Evolutionary conservation across 2,888 invertebrate genomes (phyloP), one percentile per base, ranked within the genome.

Genomic region (Lasioglossum calceatum): DNA sequence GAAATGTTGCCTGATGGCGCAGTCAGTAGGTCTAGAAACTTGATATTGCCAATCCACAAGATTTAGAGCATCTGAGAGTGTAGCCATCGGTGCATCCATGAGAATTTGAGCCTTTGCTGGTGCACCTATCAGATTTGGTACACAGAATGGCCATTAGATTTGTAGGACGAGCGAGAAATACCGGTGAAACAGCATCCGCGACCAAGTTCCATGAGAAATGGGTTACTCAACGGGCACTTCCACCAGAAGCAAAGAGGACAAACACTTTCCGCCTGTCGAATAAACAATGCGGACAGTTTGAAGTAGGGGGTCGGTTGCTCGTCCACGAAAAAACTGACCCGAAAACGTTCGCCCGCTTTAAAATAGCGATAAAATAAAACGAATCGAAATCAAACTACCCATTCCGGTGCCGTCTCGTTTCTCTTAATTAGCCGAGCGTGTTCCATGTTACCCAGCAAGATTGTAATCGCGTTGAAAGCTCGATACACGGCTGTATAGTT

Each of bases 401-500:
- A 4, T 8, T 39, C 14, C 27, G 42, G n/a, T 32, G 7, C 32
- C 8, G 10, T 36, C 64, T 16, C 50, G 70, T 71, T 78, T 64
- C 27, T 67, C 71, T 42, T 71, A 70, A 78, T 78, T 78, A 71
- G 42, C 39, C 23, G 44, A 23, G 32, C n/a, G 32, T 36, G 10
- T 10, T 39, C 54, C 16, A 4, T 8, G 32, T 19, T 44, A 67
- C 44, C n/a, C 36, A 5, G 5, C 16, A 32, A 27, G 36, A 71
- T 54, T 23, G 42, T 27, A 78, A 78, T 78, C 71, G 23, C 42
- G 71, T n/a, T 78, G 78, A 78, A 42, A 78, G 71, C 39, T 23
- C 12, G 39, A 10, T 27, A 23, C 12, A 50, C 19, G n/a, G 16
- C 19, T 2, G 36, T 5, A 23, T 67, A 32, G 36, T 67, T 36